These are phyloP conservation scores for Andrena minutula DNA, from an alignment of 2,888 invertebrate species.

Conservation along the genomic window DNA sequence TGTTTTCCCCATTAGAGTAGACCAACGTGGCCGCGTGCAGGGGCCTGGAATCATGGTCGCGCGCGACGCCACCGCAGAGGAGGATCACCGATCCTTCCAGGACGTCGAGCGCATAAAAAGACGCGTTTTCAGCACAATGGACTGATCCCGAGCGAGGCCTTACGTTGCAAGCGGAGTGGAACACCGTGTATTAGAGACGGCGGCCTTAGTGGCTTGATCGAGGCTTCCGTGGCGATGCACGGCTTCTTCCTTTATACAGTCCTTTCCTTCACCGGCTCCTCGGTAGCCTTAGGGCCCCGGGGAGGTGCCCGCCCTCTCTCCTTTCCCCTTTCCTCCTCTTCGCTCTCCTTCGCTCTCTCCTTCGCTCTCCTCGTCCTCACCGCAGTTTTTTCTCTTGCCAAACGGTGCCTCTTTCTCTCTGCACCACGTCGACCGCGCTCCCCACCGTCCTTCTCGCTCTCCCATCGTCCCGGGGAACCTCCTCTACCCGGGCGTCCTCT, in stretches of 20 bases:
- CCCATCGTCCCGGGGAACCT: slow-evolving; percentile 20
- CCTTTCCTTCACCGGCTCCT: slow-evolving; percentile 71
- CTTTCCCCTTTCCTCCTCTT: slow-evolving; percentile 18
- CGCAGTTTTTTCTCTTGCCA: slow-evolving; percentile 58
- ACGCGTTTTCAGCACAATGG: slow-evolving; percentile 63
- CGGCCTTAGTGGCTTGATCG: slow-evolving; percentile 70
- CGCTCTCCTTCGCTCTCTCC: slow-evolving; percentile 14
- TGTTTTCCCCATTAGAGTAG: slow-evolving; percentile 14
- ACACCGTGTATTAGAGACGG: slow-evolving; percentile 71
- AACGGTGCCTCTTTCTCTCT: slow-evolving; percentile 46
- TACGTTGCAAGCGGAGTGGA: slow-evolving; percentile 66
- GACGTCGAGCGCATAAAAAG: slow-evolving; percentile 56
- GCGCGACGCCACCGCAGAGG: slow-evolving; percentile 32
- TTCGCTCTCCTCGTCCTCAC: slow-evolving; percentile 36
- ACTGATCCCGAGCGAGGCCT: slow-evolving; percentile 59
- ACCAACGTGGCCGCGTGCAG: neutral
- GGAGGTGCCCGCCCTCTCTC: slow-evolving; percentile 37
- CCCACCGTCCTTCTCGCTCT: slow-evolving; percentile 12
- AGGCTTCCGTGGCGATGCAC: slow-evolving; percentile 74
- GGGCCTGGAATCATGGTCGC: slow-evolving; percentile 11
- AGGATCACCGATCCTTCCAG: slow-evolving; percentile 56
- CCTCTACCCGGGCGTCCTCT: slow-evolving; percentile 60
- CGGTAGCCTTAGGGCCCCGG: slow-evolving; percentile 67
- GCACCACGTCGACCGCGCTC: slow-evolving; percentile 10
- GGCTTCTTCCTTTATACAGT: slow-evolving; percentile 75